These are phyloP conservation scores for Onychostoma macrolepis DNA, from an alignment of 2,113 vertebrate species.

Conservation along the genomic window DNA sequence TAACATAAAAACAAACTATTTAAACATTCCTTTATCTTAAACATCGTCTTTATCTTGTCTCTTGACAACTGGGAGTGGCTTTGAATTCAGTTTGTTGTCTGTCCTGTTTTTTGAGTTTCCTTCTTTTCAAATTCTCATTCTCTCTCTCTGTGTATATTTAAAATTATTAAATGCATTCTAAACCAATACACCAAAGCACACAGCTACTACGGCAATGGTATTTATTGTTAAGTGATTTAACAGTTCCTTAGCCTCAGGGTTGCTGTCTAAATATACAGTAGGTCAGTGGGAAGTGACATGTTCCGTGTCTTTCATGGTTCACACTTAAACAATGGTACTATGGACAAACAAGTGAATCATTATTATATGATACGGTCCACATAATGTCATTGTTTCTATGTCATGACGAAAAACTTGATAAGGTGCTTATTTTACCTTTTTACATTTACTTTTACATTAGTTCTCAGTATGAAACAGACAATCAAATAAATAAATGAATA, in stretches of 20 bases:
- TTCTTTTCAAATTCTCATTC: conserved; percentile 46
- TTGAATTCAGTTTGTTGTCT: conserved; percentile 35
- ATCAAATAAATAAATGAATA: too few relatives aligned
- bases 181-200: too few relatives aligned
- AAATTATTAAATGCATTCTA: too few relatives aligned
- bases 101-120: conserved; percentile 52
- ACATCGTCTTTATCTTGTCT: neutral
- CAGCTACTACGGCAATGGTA: conserved; percentile 42
- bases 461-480: too few relatives aligned
- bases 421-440: neutral
- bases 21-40: neutral
- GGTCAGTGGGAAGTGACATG: conserved; percentile 53
- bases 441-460: neutral
- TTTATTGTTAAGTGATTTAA: conserved; percentile 58
- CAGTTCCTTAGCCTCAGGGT: conserved; percentile 55
- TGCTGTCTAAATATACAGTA: conserved; percentile 52
- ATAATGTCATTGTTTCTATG: too few relatives aligned
- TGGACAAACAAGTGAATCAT: neutral
- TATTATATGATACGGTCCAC: too few relatives aligned
- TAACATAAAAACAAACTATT: neutral
- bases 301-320: conserved; percentile 1
- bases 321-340: neutral
- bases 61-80: conserved; percentile 3
- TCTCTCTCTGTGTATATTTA: conserved; percentile 61
- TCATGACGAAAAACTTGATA: neutral